Evolutionary conservation across 2,888 invertebrate species (phyloP).

Genomic region (Chymomyza procnemis): DNA sequence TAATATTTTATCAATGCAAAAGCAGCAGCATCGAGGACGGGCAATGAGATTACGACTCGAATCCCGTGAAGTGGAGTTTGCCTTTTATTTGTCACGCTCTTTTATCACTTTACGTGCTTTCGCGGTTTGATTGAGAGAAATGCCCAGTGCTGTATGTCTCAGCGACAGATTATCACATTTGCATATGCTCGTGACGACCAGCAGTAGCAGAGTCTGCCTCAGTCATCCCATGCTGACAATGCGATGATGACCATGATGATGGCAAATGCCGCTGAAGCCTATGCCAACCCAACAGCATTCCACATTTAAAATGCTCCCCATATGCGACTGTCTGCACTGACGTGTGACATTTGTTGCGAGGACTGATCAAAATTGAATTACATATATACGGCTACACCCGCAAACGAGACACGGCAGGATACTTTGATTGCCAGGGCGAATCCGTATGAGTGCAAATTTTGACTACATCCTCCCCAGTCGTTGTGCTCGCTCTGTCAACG

Average conservation of each 20-base stretch:
- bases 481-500: not conserved
- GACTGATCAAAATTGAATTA: slow-evolving; percentile 74
- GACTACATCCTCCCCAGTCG: not conserved
- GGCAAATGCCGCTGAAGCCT: slow-evolving; percentile 23
- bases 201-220: not conserved
- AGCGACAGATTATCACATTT: slow-evolving; percentile 72
- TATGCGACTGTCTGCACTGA: slow-evolving; percentile 40
- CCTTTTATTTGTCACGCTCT: slow-evolving; percentile 73
- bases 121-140: not conserved
- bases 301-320: slow-evolving; percentile 48
- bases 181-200: slow-evolving; percentile 52
- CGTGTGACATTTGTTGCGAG: slow-evolving; percentile 71
- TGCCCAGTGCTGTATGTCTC: slow-evolving; percentile 25
- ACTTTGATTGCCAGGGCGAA: slow-evolving; percentile 63
- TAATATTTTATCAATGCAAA: slow-evolving; percentile 61
- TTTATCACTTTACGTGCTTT: slow-evolving; percentile 70
- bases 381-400: slow-evolving; percentile 35
- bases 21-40: not conserved
- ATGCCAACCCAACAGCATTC: not conserved
- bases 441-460: slow-evolving; percentile 41
- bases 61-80: slow-evolving; percentile 36
- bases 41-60: not conserved
- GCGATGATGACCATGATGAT: slow-evolving; percentile 38
- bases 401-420: slow-evolving; percentile 41
- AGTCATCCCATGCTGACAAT: not conserved